Evolutionary conservation across 2,113 vertebrate genomes (phyloP).

Genomic region (Mesembrinibis cayennensis): DNA sequence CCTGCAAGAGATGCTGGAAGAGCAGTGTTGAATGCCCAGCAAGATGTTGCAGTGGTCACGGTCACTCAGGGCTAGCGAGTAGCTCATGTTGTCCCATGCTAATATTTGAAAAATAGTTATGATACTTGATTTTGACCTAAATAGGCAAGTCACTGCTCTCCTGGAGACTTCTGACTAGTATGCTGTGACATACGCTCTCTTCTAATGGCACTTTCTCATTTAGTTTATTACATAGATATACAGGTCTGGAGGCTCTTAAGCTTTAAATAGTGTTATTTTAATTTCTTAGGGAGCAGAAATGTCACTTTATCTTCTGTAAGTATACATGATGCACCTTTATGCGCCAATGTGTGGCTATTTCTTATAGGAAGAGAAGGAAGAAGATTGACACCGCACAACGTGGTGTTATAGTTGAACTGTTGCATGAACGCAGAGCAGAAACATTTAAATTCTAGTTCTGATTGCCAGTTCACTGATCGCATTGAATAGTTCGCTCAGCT

Average conservation of each 20-base stretch:
- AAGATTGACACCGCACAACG: neutral
- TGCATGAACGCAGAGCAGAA: slow-evolving; percentile 26
- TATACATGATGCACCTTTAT: neutral
- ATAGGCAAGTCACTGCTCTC: neutral
- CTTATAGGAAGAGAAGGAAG: neutral
- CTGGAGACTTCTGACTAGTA: neutral
- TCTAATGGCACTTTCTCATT: neutral
- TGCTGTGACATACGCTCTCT: neutral
- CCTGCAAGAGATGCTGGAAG: neutral
- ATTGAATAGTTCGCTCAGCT: neutral
- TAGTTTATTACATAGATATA: neutral
- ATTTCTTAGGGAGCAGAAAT: neutral
- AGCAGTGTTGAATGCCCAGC: no score
- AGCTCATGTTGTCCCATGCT: neutral
- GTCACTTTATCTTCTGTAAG: neutral
- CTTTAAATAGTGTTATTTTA: neutral
- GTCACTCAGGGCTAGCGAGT: neutral
- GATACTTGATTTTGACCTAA: neutral
- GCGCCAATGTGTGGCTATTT: neutral
- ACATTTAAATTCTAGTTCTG: slow-evolving; percentile 38
- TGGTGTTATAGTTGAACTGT: slow-evolving; percentile 19
- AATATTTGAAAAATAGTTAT: no score
- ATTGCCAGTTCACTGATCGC: slow-evolving; percentile 22
- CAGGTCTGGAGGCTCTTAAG: neutral
- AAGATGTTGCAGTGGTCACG: neutral